A percentile compares a stretch with the other conserved stretches of the same genome.
Evolutionary conservation across 2,113 vertebrate genomes (phyloP).

Genomic region (Megaleporinus macrocephalus): DNA sequence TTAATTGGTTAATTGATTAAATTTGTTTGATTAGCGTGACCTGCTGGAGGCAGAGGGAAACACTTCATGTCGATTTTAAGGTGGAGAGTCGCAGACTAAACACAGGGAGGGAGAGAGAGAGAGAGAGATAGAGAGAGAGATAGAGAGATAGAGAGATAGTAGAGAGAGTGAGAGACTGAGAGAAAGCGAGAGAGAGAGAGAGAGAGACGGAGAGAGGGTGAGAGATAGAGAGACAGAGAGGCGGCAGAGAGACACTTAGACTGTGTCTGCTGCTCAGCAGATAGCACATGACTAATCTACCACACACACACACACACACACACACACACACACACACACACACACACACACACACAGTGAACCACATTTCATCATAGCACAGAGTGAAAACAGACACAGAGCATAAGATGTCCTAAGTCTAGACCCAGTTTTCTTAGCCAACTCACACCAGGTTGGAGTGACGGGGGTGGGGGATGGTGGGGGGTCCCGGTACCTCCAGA

Average conservation of each 20-base stretch:
- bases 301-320: background rate
- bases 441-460: no score
- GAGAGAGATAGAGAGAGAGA: background rate
- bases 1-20: constrained; percentile 24
- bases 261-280: background rate
- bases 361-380: background rate
- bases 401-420: no score
- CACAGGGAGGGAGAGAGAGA: background rate
- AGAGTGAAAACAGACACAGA: no score
- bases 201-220: background rate
- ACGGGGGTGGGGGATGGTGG: no score
- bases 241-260: constrained; percentile 1
- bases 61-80: background rate
- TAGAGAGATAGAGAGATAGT: background rate
- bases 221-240: background rate
- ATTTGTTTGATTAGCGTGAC: constrained; percentile 19
- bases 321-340: background rate
- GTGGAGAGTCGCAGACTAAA: background rate
- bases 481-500: no score
- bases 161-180: background rate
- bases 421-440: no score
- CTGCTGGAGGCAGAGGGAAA: background rate
- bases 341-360: background rate
- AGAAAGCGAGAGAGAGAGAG: background rate
- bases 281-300: background rate